These are phyloP conservation scores for Trachelus troglodyta DNA, from an alignment of 2,888 invertebrate genomes.

Conservation along the genomic window DNA sequence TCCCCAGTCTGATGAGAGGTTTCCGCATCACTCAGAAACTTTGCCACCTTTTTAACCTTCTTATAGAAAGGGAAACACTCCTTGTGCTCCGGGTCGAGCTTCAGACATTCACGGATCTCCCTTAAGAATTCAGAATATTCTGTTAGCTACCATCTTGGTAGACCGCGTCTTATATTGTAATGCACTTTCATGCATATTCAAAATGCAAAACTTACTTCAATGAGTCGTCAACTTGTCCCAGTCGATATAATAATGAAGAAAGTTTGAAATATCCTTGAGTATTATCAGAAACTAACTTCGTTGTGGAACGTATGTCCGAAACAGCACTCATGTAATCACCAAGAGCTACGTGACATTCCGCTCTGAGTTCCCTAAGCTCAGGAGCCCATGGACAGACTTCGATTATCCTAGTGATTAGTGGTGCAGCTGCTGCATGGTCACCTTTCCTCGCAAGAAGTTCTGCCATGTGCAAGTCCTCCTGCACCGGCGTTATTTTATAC, in stretches of 20 bases:
- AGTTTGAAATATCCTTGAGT: slow-evolving; percentile 87
- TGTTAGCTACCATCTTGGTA: not conserved
- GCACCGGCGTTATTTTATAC: slow-evolving; percentile 75
- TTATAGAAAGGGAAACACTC: slow-evolving; percentile 97
- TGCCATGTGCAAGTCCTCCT: slow-evolving; percentile 74
- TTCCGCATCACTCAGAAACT: slow-evolving; percentile 77
- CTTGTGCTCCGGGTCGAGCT: slow-evolving; percentile 97
- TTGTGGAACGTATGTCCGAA: slow-evolving; percentile 89
- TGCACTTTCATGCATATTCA: not conserved
- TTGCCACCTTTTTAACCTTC: slow-evolving; percentile 92
- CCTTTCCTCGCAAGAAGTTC: slow-evolving; percentile 73
- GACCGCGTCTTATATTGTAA: not conserved
- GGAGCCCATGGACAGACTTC: slow-evolving; percentile 93
- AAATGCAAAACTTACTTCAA: slow-evolving; percentile 73
- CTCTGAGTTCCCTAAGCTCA: slow-evolving; percentile 83
- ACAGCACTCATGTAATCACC: slow-evolving; percentile 89
- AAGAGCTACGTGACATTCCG: slow-evolving; percentile 82
- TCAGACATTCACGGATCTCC: slow-evolving; percentile 96
- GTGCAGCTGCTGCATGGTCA: slow-evolving; percentile 72
- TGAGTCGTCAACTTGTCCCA: slow-evolving; percentile 92
- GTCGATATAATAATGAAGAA: slow-evolving; percentile 85
- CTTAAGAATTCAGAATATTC: slow-evolving; percentile 52
- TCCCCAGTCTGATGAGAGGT: slow-evolving; percentile 72
- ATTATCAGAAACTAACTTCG: slow-evolving; percentile 92
- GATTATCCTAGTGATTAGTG: slow-evolving; percentile 74